phyloP scores from a whole-genome alignment of 1,140 invertebrate genomes.

The Anastrepha obliqua region DNA sequence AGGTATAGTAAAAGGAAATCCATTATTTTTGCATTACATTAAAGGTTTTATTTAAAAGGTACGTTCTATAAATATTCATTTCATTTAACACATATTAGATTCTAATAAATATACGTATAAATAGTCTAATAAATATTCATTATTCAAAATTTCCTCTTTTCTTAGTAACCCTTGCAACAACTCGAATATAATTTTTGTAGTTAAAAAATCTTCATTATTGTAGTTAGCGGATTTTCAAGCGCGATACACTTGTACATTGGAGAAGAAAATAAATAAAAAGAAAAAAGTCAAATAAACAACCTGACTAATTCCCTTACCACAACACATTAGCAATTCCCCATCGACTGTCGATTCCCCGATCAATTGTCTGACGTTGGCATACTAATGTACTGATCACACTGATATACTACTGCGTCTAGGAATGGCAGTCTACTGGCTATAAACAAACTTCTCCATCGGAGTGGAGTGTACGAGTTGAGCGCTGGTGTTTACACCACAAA shows the following conservation, averaged over 20 bases:
- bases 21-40: too few species aligned
- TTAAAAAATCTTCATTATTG: neutral
- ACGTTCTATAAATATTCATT: too few species aligned
- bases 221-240: neutral
- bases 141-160: too few species aligned
- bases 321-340: slow-evolving; percentile 11
- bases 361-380: slow-evolving; percentile 34
- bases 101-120: too few species aligned
- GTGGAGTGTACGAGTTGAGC: neutral
- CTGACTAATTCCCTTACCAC: neutral
- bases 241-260: neutral
- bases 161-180: too few species aligned
- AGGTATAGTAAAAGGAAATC: too few species aligned
- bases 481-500: slow-evolving; percentile 49
- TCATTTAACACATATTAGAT: too few species aligned
- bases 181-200: too few species aligned
- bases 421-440: too few species aligned
- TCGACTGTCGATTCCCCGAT: neutral
- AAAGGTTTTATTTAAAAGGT: too few species aligned
- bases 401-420: neutral
- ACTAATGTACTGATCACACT: slow-evolving; percentile 34
- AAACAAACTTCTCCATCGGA: neutral
- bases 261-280: neutral
- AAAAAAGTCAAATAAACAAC: slow-evolving; percentile 2
- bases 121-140: too few species aligned